These are phyloP conservation scores for Drosophila birchii DNA, from an alignment of 2,888 invertebrate genomes.

Conservation along the genomic window DNA sequence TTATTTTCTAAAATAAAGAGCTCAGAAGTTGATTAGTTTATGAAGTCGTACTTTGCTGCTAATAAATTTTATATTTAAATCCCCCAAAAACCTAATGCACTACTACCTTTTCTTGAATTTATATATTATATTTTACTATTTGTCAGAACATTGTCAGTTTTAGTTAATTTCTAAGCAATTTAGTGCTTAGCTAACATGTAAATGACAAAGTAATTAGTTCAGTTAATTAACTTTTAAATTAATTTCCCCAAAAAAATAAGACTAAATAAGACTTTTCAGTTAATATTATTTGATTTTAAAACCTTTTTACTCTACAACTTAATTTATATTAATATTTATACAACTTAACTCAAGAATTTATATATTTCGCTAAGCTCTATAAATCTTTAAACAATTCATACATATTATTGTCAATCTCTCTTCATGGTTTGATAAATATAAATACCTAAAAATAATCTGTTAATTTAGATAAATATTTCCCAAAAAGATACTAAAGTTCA, in stretches of 20 bases:
- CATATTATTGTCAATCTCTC: too few species aligned
- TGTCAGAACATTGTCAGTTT: constrained; percentile 7
- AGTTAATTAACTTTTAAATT: too few species aligned
- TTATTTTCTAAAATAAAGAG: too few species aligned
- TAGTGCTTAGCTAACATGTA: background rate
- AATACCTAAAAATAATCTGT: constrained; percentile 12
- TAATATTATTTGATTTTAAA: background rate
- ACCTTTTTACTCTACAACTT: background rate
- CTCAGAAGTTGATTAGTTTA: background rate
- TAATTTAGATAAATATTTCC: background rate
- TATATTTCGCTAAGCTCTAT: background rate
- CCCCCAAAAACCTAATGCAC: background rate
- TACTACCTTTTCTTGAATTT: background rate
- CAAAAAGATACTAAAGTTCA: background rate
- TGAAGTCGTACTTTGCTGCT: background rate
- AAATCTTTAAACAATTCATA: background rate
- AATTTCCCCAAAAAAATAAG: background rate
- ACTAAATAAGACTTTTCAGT: too few species aligned
- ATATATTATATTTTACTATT: background rate
- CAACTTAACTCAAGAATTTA: background rate
- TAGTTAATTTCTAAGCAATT: constrained; percentile 23
- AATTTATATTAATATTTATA: background rate
- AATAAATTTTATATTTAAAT: background rate
- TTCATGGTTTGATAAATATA: constrained; percentile 1
- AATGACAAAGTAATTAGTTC: too few species aligned